Base-by-base conservation (phyloP, 2,797 vertebrate genomes). In the Acanthopagrus latus region DNA sequence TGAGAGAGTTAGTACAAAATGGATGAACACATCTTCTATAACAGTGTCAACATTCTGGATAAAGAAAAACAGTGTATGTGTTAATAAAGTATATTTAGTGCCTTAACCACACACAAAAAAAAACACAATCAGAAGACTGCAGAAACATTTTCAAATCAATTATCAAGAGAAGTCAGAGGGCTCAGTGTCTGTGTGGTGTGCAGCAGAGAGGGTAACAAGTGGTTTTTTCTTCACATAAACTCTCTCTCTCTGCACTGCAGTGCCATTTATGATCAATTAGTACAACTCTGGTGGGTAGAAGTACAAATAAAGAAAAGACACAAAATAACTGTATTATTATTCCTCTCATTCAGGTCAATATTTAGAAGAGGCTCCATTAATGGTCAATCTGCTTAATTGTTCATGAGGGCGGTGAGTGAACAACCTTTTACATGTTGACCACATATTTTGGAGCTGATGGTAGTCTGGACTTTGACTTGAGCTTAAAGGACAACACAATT, bases 1-100 rank as follows among this genome's bases (percentile, higher is more conserved):
- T 56, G 20, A 63, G 43, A 33, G 27, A 13, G 57, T 66, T 70
- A 72, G 47, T 64, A 80, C 41, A 78, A 50, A 71, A 48, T 70
- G 7, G 2, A 29, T 66, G 23, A 33, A n/a, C 23, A 71, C 13
- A 18, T 57, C 23, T 64, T 70, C 44, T 51, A 48, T 47, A 56
- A 64, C 7, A 52, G 47, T 56, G 51, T 52, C 21, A 76, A 76
- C 13, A 47, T 7, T 50, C 18, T 47, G 57, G 10, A 33, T n/a
- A 47, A 44, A 62, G 7, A n/a, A 70, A 75, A 65, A 69, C 29
- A 64, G 57, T 60, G 72, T 43, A 64, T 25, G 17, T 20, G 50
- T 33, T 33, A 33, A 44, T 47, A 21, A 12, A 33, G 18, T 23
- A 46, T 73, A 50, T 14, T 67, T 43, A 20, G 21, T 56, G 44